Conservation (phyloP, 2,888 invertebrate species). For the Diploptera punctata region DNA sequence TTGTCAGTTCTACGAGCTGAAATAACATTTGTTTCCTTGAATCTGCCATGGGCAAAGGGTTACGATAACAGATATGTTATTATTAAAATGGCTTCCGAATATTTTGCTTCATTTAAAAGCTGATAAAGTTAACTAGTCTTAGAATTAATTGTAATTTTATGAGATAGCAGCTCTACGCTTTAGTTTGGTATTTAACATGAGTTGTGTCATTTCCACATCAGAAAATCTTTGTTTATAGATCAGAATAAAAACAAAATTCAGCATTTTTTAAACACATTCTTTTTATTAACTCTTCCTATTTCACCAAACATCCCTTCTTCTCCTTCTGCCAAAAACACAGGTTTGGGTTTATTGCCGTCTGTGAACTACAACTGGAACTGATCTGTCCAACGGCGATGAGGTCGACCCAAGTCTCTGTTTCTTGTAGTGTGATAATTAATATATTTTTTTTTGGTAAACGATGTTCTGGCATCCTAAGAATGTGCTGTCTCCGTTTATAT, state of each 20-base stretch:
- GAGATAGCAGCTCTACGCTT: constrained; percentile 11
- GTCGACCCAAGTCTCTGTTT: too few relatives aligned
- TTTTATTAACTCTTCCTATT: background rate
- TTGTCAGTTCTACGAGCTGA: background rate
- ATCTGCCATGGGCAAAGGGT: constrained; percentile 39
- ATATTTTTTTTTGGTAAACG: too few relatives aligned
- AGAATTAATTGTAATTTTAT: constrained; percentile 37
- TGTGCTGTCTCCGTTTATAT: too few relatives aligned
- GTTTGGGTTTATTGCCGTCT: too few relatives aligned
- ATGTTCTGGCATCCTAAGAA: too few relatives aligned
- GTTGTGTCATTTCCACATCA: constrained; percentile 21
- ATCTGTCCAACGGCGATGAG: too few relatives aligned
- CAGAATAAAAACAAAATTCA: constrained; percentile 38
- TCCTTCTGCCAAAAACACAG: too few relatives aligned
- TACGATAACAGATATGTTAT: constrained; percentile 20
- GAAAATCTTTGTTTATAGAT: constrained; percentile 39
- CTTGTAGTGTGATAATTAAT: too few relatives aligned
- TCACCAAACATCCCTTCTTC: background rate
- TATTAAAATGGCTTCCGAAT: constrained; percentile 39
- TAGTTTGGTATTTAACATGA: constrained; percentile 24
- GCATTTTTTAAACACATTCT: constrained; percentile 39
- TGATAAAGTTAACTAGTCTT: constrained; percentile 39
- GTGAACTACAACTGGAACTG: too few relatives aligned
- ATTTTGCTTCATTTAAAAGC: constrained; percentile 39
- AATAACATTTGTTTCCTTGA: too few relatives aligned